Conservation (phyloP, 2,797 vertebrate genomes). For the Spinibarbus caldwelli region DNA sequence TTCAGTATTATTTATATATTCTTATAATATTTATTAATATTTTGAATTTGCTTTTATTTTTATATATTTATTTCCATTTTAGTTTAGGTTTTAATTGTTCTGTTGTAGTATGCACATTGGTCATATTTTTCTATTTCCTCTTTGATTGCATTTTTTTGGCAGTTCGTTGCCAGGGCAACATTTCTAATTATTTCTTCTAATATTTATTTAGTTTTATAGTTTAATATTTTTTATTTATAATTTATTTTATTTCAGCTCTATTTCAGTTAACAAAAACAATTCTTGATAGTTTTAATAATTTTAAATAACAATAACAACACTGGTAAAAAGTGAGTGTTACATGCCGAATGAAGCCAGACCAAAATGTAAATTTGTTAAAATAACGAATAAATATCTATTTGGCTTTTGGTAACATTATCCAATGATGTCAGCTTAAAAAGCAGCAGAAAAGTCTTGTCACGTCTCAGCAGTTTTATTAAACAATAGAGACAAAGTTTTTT, state of each 20-base stretch:
- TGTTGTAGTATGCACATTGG: background rate
- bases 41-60: background rate
- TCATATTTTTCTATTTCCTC: no score
- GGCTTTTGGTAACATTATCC: background rate
- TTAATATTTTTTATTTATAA: background rate
- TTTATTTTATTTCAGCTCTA: background rate
- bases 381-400: background rate
- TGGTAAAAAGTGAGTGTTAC: background rate
- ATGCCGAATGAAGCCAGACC: background rate
- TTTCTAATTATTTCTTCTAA: background rate
- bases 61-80: background rate
- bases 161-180: background rate
- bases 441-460: background rate
- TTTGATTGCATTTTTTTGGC: background rate
- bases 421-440: background rate
- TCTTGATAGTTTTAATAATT: background rate
- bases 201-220: background rate
- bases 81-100: background rate
- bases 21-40: background rate
- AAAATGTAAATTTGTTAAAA: background rate
- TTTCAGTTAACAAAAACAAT: background rate
- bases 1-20: background rate
- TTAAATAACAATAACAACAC: background rate
- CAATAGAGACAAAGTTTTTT: background rate
- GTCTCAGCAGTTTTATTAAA: background rate